Percentiles rank a stretch among this genome's conserved stretches.
These are phyloP conservation scores for Potamilus streckersoni DNA, from an alignment of 1,140 invertebrate genomes.

Conservation along the genomic window DNA sequence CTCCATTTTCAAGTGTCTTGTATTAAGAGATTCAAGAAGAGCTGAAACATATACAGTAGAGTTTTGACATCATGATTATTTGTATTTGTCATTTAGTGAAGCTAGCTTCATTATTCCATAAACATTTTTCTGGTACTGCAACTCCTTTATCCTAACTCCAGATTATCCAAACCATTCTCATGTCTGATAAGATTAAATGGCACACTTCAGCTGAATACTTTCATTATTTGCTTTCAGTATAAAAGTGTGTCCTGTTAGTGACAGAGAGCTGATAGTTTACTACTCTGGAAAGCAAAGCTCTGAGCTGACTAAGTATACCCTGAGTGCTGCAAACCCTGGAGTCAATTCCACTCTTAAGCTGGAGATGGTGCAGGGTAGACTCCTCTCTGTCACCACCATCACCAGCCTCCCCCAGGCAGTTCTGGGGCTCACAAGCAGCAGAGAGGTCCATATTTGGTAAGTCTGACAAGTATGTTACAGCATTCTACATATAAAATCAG, in stretches of 20 bases:
- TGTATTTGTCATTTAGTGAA: too few relatives aligned
- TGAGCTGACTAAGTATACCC: constrained; percentile 5
- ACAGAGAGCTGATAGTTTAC: constrained; percentile 2
- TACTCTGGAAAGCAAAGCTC: constrained; percentile 9
- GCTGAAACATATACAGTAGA: too few relatives aligned
- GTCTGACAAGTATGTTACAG: not conserved
- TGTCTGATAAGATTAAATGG: too few relatives aligned
- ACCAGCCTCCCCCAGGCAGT: constrained; percentile 11
- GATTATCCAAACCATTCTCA: too few relatives aligned
- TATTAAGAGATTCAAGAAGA: too few relatives aligned
- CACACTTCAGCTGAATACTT: not conserved
- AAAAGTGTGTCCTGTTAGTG: constrained; percentile 7
- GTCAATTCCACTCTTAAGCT: constrained; percentile 1
- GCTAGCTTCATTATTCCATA: too few relatives aligned
- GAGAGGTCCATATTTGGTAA: constrained; percentile 29
- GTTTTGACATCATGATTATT: too few relatives aligned
- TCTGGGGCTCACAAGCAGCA: constrained; percentile 5
- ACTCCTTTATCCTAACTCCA: too few relatives aligned
- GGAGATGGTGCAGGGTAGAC: not conserved
- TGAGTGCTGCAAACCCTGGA: not conserved
- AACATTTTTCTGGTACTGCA: too few relatives aligned
- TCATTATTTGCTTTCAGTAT: constrained; percentile 6
- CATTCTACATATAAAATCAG: not conserved
- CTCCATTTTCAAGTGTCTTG: too few relatives aligned
- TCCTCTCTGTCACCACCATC: constrained; percentile 3